Percentiles rank a stretch among this genome's conserved stretches.
phyloP scores from a whole-genome alignment of 2,888 invertebrate species.

The Smittia sp. region DNA sequence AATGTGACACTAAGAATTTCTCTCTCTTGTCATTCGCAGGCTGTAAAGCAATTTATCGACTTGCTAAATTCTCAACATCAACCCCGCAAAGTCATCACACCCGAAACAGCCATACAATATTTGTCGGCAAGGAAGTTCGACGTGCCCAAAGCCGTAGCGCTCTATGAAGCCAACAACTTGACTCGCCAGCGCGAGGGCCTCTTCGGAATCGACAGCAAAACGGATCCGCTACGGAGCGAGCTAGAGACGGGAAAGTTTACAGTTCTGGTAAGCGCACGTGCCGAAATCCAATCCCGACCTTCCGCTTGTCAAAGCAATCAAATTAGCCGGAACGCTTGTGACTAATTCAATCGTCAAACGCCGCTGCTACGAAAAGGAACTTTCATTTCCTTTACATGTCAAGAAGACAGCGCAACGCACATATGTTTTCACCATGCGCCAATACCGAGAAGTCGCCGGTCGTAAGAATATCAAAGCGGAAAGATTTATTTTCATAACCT shows the following conservation, averaged over 20 bases:
- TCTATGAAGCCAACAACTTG: slow-evolving; percentile 91
- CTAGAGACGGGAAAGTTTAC: slow-evolving; percentile 93
- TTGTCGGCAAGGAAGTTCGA: slow-evolving; percentile 93
- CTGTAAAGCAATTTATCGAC: slow-evolving; percentile 54
- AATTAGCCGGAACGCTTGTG: background rate
- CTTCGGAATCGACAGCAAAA: slow-evolving; percentile 74
- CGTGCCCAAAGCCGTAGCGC: slow-evolving; percentile 78
- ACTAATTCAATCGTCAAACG: background rate
- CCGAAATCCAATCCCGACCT: background rate
- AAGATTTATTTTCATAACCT: slow-evolving; percentile 9
- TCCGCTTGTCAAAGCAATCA: background rate
- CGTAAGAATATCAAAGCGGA: background rate
- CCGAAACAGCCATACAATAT: slow-evolving; percentile 90
- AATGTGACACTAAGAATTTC: slow-evolving; percentile 3
- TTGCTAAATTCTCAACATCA: slow-evolving; percentile 54
- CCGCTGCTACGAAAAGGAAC: background rate
- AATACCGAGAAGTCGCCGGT: background rate
- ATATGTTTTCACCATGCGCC: background rate
- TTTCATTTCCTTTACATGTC: background rate
- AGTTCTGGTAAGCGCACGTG: slow-evolving; percentile 79
- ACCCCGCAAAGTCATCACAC: slow-evolving; percentile 51
- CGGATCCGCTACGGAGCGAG: slow-evolving; percentile 81
- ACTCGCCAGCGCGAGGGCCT: slow-evolving; percentile 85
- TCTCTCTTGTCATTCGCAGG: slow-evolving; percentile 46
- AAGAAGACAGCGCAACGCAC: background rate